These are phyloP conservation scores for Neoaliturus tenellus DNA, from an alignment of 2,888 invertebrate genomes.

Conservation along the genomic window DNA sequence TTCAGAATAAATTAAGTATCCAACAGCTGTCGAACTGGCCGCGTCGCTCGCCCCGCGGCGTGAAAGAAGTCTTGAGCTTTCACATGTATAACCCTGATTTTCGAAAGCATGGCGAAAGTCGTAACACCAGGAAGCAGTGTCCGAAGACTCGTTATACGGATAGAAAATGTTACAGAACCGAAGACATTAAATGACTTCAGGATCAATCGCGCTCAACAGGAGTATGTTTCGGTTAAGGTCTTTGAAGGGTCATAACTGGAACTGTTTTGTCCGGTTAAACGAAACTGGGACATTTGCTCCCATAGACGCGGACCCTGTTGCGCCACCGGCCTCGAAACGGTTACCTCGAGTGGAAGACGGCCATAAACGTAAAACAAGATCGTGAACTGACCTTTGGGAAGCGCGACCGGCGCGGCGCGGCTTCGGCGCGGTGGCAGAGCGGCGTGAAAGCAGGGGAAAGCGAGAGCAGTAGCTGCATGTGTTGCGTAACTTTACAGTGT, in stretches of 20 bases:
- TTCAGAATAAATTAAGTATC: no score
- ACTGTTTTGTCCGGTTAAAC: not conserved
- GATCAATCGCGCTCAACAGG: no score
- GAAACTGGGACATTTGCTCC: not conserved
- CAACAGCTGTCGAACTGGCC: no score
- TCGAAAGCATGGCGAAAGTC: constrained; percentile 9
- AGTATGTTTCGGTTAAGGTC: no score
- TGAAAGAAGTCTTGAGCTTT: no score
- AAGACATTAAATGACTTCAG: no score
- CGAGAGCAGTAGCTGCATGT: constrained; percentile 9
- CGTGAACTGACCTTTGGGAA: constrained; percentile 26
- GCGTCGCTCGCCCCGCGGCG: no score
- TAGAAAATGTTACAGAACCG: no score
- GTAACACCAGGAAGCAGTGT: not conserved
- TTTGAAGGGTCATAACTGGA: not conserved
- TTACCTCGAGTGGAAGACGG: not conserved
- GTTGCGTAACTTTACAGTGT: not conserved
- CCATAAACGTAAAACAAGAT: constrained; percentile 24
- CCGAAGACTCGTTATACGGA: not conserved
- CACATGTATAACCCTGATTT: not conserved
- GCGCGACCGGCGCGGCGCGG: not conserved
- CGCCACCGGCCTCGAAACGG: not conserved
- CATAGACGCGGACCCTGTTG: not conserved
- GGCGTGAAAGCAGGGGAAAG: constrained; percentile 5
- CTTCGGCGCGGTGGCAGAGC: not conserved